These are phyloP conservation scores for Serilophus lunatus DNA, from an alignment of 2,113 vertebrate species.

Conservation along the genomic window DNA sequence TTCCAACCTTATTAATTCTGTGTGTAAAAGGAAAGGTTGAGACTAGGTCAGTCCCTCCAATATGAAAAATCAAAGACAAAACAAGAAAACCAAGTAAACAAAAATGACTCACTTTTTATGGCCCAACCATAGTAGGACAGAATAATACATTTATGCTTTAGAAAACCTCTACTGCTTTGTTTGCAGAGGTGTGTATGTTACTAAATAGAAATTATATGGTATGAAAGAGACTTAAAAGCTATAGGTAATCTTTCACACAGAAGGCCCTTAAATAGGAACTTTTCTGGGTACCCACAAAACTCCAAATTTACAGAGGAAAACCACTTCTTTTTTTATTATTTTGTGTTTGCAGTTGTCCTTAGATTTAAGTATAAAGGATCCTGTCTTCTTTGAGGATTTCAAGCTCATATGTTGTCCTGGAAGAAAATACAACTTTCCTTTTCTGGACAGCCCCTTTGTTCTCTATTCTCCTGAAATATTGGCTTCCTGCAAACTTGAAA, in stretches of 20 bases:
- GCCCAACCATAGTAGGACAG: neutral
- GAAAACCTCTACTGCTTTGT: neutral
- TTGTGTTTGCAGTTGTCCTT: neutral
- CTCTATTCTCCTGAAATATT: neutral
- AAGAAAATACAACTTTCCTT: neutral
- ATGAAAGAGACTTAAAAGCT: neutral
- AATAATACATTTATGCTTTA: neutral
- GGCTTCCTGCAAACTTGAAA: neutral
- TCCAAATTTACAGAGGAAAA: neutral
- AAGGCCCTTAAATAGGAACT: neutral
- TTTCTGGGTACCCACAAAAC: neutral
- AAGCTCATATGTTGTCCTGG: neutral
- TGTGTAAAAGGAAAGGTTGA: neutral
- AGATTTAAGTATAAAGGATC: neutral
- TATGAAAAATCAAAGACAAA: neutral
- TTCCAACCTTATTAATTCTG: too few relatives aligned
- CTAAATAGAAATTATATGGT: neutral
- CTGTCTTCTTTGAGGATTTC: neutral
- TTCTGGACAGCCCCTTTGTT: neutral
- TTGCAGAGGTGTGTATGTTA: neutral
- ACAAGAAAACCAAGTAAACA: neutral
- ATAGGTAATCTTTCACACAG: neutral
- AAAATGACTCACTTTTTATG: neutral
- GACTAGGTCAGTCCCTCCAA: neutral
- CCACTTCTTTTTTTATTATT: accelerated